These are phyloP conservation scores for Opisthocomus hoazin DNA, from an alignment of 2,113 vertebrate species.

Conservation along the genomic window DNA sequence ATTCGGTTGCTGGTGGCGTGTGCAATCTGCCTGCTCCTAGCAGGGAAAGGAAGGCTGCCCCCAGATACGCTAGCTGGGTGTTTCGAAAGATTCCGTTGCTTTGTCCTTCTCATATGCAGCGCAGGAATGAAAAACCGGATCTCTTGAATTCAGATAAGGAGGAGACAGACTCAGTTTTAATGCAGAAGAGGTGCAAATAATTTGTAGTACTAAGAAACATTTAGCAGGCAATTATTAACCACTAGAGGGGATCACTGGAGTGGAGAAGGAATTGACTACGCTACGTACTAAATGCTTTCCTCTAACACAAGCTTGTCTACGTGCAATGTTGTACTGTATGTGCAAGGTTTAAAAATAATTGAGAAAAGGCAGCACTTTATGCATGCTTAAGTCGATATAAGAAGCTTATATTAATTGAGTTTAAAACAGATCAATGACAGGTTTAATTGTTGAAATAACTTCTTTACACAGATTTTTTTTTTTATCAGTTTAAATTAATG, in stretches of 20 bases:
- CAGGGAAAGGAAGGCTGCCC: neutral
- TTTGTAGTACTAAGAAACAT: neutral
- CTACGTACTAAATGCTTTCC: neutral
- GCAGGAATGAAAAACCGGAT: neutral
- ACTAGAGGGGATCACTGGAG: slow-evolving; percentile 44
- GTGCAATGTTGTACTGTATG: neutral
- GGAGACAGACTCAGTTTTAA: neutral
- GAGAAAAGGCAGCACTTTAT: neutral
- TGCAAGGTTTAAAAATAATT: neutral
- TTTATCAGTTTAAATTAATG: neutral
- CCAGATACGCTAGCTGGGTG: neutral
- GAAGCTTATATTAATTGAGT: neutral
- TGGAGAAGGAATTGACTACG: neutral
- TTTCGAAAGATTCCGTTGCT: neutral
- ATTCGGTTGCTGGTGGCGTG: fast-evolving
- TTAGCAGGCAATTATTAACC: neutral
- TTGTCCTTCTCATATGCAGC: neutral
- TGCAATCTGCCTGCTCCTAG: neutral
- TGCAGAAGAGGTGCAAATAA: neutral
- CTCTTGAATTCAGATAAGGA: neutral
- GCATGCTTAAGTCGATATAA: neutral
- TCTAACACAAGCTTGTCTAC: neutral
- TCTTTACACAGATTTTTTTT: neutral
- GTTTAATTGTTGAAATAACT: neutral
- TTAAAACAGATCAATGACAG: neutral